Evolutionary conservation across 2,888 invertebrate species (phyloP).

Genomic region (Teinopalpus imperialis): DNA sequence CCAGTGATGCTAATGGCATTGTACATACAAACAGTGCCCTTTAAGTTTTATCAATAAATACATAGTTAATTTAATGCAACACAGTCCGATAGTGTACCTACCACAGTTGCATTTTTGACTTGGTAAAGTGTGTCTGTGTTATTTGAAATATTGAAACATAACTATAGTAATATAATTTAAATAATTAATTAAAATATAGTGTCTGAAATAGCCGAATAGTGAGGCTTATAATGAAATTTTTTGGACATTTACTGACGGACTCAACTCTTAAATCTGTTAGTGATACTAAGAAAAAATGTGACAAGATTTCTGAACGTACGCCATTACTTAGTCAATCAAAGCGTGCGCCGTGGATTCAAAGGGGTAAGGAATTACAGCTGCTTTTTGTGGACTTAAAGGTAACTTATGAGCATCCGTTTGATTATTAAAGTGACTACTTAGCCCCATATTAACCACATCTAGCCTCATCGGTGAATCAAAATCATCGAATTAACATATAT

Average conservation of each 20-base stretch:
- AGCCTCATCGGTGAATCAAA: no score
- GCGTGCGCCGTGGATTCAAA: conserved; percentile 13
- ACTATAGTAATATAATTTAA: background rate
- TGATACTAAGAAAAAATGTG: conserved; percentile 11
- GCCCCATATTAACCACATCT: no score
- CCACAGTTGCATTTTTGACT: conserved; percentile 11
- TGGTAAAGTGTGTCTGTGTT: conserved; percentile 5
- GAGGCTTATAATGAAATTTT: conserved; percentile 22
- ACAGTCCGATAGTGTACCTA: background rate
- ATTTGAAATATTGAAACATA: background rate
- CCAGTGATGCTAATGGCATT: conserved; percentile 8
- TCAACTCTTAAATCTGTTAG: conserved; percentile 9
- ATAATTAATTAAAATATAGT: background rate
- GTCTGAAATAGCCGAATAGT: background rate
- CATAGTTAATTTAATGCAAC: conserved; percentile 19
- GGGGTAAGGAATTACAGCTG: conserved; percentile 13
- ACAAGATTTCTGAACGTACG: conserved; percentile 11
- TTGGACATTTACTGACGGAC: conserved; percentile 17
- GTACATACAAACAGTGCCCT: conserved; percentile 16
- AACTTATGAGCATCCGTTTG: no score
- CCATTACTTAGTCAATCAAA: conserved; percentile 16
- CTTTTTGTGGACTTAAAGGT: no score
- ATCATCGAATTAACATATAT: no score
- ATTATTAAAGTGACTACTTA: no score
- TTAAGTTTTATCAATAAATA: conserved; percentile 10